These are phyloP conservation scores for Apamea epomidion DNA, from an alignment of 2,888 invertebrate genomes.

Conservation along the genomic window DNA sequence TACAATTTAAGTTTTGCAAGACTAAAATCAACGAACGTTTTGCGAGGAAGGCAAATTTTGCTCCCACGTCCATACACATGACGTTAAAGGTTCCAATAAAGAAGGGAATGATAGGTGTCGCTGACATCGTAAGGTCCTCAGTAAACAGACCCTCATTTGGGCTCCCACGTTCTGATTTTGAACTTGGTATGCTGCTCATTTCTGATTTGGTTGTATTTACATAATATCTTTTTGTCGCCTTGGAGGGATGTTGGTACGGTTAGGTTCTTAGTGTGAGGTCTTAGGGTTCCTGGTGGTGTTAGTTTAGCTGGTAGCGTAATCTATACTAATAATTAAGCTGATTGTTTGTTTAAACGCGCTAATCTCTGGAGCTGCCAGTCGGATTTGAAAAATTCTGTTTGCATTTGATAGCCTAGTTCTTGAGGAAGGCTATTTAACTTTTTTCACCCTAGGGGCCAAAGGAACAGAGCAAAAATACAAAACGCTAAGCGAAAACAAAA, in stretches of 20 bases:
- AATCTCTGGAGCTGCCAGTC: too few relatives aligned
- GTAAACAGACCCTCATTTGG: slow-evolving; percentile 68
- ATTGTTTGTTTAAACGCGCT: too few relatives aligned
- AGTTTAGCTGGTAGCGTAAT: not conserved
- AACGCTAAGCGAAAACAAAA: not conserved
- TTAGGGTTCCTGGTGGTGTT: not conserved
- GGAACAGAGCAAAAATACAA: too few relatives aligned
- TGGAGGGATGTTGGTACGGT: not conserved
- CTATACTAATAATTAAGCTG: not conserved
- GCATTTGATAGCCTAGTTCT: too few relatives aligned
- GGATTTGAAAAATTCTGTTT: too few relatives aligned
- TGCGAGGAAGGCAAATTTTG: slow-evolving; percentile 46
- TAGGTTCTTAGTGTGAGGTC: not conserved
- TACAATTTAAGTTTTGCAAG: slow-evolving; percentile 43
- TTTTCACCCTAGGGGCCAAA: too few relatives aligned
- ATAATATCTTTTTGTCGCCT: slow-evolving; percentile 48
- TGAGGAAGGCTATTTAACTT: too few relatives aligned
- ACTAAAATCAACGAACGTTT: slow-evolving; percentile 27
- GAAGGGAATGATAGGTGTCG: slow-evolving; percentile 54
- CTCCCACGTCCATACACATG: slow-evolving; percentile 44
- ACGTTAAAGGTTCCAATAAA: slow-evolving; percentile 63
- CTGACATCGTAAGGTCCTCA: slow-evolving; percentile 64
- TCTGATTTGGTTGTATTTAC: slow-evolving; percentile 63
- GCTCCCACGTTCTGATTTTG: slow-evolving; percentile 51
- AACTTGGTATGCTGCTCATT: slow-evolving; percentile 48